Base-by-base conservation (phyloP, 2,797 vertebrate genomes). In the Phrynocephalus forsythii region DNA sequence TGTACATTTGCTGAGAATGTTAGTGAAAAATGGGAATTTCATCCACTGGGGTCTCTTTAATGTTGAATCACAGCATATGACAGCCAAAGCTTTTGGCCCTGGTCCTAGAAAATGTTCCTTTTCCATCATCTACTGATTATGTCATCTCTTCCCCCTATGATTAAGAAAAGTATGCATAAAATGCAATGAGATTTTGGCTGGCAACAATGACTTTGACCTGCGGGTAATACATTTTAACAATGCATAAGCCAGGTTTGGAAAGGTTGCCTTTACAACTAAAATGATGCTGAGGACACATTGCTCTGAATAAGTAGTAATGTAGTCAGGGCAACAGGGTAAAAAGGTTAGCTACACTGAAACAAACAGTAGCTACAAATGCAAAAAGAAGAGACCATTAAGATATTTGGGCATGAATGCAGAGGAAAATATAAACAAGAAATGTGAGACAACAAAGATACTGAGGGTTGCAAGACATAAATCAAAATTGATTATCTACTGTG, bases 151-250 rank as follows among this genome's bases (percentile, higher is more conserved):
- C 50, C n/a, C 38, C 24, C n/a, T 44, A n/a, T 67, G 11, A 48
- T 85, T 81, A 81, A 75, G 71, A 81, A 80, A 6, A 52, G 11
- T 11, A 75, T 78, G n/a, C 50, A 84, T 84, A 75, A 88, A 80
- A 18, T 38, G 56, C 44, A 50, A 28, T 33, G 6, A 76, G 28
- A 11, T 85, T 85, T 68, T 75, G 44, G n/a, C 78, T 80, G 75
- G 60, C 75, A 88, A 81, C 77, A 67, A 68, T 85, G 83, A 52
- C 44, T 66, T 84, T 88, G 69, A 75, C 60, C 71, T 76, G 56
- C 38, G 60, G 44, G 69, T 81, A 85, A 85, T 85, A 85, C 38
- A 85, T 85, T 48, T 75, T 56, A 56, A 56, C 48, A 52, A 44
- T 50, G 52, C 80, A 24, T 30, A 26, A 67, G 56, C 69, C 69